phyloP scores from a whole-genome alignment of 2,113 vertebrate species.

The Mixornis gularis region DNA sequence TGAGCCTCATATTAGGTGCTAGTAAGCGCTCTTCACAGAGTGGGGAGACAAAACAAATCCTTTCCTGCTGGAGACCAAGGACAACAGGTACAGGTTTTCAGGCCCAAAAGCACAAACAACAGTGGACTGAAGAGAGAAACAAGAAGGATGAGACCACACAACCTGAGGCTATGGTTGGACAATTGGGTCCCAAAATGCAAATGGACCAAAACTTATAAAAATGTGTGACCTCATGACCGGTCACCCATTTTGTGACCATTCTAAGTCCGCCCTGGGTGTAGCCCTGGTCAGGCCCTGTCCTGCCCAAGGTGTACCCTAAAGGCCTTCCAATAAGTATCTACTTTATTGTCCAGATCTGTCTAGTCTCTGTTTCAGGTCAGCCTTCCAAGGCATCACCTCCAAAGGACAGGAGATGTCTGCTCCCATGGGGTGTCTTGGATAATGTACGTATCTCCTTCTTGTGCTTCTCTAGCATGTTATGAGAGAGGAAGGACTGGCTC shows the following conservation, averaged over 20 bases:
- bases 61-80: neutral
- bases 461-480: neutral
- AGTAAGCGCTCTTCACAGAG: neutral
- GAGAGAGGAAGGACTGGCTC: neutral
- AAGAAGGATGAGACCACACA: neutral
- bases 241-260: neutral
- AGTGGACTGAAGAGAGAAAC: neutral
- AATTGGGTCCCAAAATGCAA: neutral
- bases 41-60: neutral
- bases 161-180: neutral
- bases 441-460: neutral
- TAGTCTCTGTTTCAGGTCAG: neutral
- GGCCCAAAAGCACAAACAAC: neutral
- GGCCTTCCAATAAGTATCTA: neutral
- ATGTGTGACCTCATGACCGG: neutral
- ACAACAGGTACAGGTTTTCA: neutral
- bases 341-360: neutral
- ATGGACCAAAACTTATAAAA: neutral
- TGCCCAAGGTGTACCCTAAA: neutral
- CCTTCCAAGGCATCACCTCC: neutral
- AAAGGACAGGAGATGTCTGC: neutral
- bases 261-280: neutral
- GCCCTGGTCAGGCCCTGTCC: neutral
- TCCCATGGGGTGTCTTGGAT: neutral
- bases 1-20: neutral